phyloP scores from a whole-genome alignment of 2,888 invertebrate species.

The Junonia oenone region DNA sequence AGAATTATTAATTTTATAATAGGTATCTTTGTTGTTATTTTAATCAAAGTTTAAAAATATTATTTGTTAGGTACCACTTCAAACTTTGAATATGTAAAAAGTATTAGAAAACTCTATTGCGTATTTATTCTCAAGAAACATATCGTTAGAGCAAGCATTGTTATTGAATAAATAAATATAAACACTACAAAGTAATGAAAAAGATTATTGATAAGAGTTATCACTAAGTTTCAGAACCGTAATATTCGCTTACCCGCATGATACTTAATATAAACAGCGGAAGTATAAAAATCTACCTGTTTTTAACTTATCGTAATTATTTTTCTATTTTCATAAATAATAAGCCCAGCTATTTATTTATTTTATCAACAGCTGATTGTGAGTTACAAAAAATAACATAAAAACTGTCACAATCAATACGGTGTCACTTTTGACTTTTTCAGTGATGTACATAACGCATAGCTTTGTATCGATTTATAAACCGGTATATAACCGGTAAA shows the following conservation, averaged over 20 bases:
- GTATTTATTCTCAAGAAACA: not conserved
- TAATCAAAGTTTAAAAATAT: too few relatives aligned
- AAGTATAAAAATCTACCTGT: slow-evolving; percentile 12
- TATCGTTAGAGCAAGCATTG: not conserved
- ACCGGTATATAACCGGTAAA: too few relatives aligned
- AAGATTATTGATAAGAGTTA: not conserved
- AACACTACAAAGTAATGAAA: not conserved
- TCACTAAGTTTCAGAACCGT: not conserved
- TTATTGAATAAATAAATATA: too few relatives aligned
- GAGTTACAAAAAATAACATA: not conserved
- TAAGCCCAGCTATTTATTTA: not conserved
- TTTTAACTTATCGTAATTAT: not conserved
- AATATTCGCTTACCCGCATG: slow-evolving; percentile 38
- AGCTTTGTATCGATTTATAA: not conserved
- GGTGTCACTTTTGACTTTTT: not conserved
- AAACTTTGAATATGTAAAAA: too few relatives aligned
- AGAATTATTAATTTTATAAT: too few relatives aligned
- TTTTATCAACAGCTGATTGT: not conserved
- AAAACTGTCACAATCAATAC: not conserved
- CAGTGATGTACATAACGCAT: not conserved
- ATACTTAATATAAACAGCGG: slow-evolving; percentile 21
- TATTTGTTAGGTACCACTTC: too few relatives aligned
- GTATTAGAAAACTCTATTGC: too few relatives aligned
- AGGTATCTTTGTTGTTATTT: too few relatives aligned
- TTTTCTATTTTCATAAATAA: not conserved